Conservation (phyloP, 2,888 invertebrate genomes). For the Pseudolycoriella hygida region DNA sequence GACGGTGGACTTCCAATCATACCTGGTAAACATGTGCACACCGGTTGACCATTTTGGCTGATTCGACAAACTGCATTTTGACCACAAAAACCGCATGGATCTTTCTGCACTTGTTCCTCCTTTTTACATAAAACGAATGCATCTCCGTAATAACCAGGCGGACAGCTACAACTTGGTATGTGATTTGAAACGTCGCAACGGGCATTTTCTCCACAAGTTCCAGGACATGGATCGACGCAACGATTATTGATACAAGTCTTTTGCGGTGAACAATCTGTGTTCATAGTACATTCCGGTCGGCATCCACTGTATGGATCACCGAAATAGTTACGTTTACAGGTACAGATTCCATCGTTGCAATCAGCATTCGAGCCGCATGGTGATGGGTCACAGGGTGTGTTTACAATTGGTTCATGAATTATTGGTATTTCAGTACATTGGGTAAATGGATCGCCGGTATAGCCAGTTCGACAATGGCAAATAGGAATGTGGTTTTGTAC, state of each 20-base stretch:
- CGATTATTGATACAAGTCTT: constrained; percentile 52
- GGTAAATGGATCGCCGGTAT: constrained; percentile 48
- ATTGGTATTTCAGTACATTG: constrained; percentile 33
- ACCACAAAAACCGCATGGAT: constrained; percentile 57
- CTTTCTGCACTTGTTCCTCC: constrained; percentile 20
- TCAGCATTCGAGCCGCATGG: constrained; percentile 67
- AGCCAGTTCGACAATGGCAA: constrained; percentile 40
- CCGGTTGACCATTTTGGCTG: constrained; percentile 39
- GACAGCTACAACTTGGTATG: constrained; percentile 55
- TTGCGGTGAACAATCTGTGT: constrained; percentile 49
- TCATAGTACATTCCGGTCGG: constrained; percentile 56
- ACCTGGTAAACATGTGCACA: constrained; percentile 51
- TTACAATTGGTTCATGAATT: constrained; percentile 29
- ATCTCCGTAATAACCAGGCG: constrained; percentile 45
- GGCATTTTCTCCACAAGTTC: constrained; percentile 54
- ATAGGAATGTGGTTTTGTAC: constrained; percentile 53
- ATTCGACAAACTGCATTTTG: constrained; percentile 54
- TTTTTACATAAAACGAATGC: constrained; percentile 46
- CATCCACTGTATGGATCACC: constrained; percentile 51
- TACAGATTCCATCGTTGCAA: constrained; percentile 49
- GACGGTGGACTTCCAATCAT: constrained; percentile 56
- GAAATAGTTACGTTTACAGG: constrained; percentile 49
- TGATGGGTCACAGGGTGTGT: constrained; percentile 47
- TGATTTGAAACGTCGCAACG: constrained; percentile 57
- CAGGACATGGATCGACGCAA: constrained; percentile 57